These are phyloP conservation scores for Formicarius rufipectus DNA, from an alignment of 2,113 vertebrate species.

Conservation along the genomic window DNA sequence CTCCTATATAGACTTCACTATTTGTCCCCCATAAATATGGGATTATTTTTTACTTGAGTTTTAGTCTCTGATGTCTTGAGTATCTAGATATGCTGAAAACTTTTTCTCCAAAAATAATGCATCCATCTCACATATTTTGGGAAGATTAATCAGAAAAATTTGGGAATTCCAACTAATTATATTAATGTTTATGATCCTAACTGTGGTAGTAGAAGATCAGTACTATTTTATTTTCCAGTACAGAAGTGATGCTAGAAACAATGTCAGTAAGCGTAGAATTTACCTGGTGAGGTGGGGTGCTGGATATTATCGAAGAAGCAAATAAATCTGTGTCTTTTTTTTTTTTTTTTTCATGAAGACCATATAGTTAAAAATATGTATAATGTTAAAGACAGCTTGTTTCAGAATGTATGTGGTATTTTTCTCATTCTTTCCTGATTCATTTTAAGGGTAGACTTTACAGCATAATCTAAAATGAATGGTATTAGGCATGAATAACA, in stretches of 20 bases:
- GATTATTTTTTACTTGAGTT: neutral
- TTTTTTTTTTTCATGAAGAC: neutral
- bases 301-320: neutral
- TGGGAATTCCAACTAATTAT: neutral
- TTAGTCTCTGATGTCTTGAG: neutral
- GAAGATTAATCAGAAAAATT: neutral
- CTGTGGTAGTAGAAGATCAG: neutral
- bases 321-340: neutral
- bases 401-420: neutral
- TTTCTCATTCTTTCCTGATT: slow-evolving; percentile 7
- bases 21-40: fast-evolving
- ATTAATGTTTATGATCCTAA: neutral
- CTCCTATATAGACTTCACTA: neutral
- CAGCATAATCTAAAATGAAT: neutral
- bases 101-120: neutral
- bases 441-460: slow-evolving; percentile 7
- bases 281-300: neutral
- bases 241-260: neutral
- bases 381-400: neutral
- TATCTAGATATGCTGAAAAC: neutral
- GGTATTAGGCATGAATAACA: slow-evolving; percentile 15
- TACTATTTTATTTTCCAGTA: neutral
- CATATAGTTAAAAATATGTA: neutral
- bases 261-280: neutral
- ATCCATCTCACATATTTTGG: neutral